These are phyloP conservation scores for Hermodice carunculata DNA, from an alignment of 2,888 invertebrate species.

Conservation along the genomic window DNA sequence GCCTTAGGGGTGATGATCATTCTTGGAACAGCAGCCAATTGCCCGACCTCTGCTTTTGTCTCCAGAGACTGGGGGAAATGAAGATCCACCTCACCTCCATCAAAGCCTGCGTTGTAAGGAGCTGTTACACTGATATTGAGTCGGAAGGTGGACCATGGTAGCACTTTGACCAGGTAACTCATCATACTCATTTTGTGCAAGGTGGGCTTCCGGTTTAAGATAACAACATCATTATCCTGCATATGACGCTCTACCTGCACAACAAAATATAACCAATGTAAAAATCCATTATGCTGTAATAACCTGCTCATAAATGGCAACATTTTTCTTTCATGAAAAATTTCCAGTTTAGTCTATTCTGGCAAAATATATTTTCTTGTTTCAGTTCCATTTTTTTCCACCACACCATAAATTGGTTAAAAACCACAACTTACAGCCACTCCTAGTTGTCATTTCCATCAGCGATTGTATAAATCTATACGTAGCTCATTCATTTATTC, in stretches of 20 bases:
- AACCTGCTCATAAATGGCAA: too few relatives aligned
- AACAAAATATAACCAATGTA: too few relatives aligned
- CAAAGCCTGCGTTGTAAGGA: conserved; percentile 43
- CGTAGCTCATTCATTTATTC: too few relatives aligned
- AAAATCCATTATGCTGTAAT: too few relatives aligned
- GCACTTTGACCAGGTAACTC: conserved; percentile 32
- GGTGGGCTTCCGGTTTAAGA: conserved; percentile 40
- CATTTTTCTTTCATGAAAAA: too few relatives aligned
- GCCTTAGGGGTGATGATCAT: conserved; percentile 34
- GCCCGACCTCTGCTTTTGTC: conserved; percentile 27
- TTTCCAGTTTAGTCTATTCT: too few relatives aligned
- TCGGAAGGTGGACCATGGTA: background rate
- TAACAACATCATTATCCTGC: conserved; percentile 8
- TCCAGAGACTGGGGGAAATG: conserved; percentile 36
- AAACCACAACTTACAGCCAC: too few relatives aligned
- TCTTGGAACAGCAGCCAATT: conserved; percentile 20
- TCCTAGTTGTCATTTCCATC: too few relatives aligned
- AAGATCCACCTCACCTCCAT: conserved; percentile 41
- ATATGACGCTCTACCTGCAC: background rate
- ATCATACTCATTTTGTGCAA: conserved; percentile 40
- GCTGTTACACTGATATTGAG: background rate
- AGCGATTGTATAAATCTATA: too few relatives aligned
- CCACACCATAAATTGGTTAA: too few relatives aligned
- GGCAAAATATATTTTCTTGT: too few relatives aligned
- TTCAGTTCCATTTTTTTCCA: too few relatives aligned